phyloP scores from a whole-genome alignment of 2,888 invertebrate species.

The Sphecodes monilicornis region DNA sequence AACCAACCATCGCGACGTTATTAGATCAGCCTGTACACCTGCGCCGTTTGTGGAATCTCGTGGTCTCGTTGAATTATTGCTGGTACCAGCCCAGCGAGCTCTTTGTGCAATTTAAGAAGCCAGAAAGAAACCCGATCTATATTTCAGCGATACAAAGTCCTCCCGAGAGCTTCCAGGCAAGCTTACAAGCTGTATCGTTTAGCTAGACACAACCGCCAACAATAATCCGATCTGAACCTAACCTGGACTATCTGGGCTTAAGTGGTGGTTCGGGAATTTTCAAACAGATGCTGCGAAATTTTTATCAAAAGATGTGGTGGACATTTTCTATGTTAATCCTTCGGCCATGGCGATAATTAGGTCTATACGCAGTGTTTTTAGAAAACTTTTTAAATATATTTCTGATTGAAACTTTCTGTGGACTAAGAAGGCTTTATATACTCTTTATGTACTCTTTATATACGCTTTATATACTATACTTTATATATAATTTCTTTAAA shows the following conservation, averaged over 20 bases:
- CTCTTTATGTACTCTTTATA: too few relatives aligned
- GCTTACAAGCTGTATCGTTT: neutral
- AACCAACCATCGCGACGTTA: neutral
- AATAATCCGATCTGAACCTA: neutral
- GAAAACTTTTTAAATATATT: too few relatives aligned
- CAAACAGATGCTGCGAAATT: neutral
- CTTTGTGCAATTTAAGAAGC: neutral
- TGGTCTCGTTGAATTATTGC: neutral
- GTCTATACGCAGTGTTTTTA: too few relatives aligned
- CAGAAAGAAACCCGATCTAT: neutral
- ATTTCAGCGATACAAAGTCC: neutral
- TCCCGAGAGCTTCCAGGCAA: neutral
- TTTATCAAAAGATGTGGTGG: neutral
- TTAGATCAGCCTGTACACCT: slow-evolving; percentile 2
- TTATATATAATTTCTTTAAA: too few relatives aligned
- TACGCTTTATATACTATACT: too few relatives aligned
- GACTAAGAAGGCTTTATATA: too few relatives aligned
- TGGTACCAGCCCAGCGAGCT: neutral
- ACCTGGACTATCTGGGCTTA: neutral
- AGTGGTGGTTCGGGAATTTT: too few relatives aligned
- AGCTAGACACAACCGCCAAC: neutral
- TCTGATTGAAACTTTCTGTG: too few relatives aligned
- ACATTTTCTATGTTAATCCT: neutral
- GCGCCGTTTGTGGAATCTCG: neutral
- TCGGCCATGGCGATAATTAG: too few relatives aligned